Conservation (phyloP, 2,113 vertebrate genomes). For the Crotophaga sulcirostris region DNA sequence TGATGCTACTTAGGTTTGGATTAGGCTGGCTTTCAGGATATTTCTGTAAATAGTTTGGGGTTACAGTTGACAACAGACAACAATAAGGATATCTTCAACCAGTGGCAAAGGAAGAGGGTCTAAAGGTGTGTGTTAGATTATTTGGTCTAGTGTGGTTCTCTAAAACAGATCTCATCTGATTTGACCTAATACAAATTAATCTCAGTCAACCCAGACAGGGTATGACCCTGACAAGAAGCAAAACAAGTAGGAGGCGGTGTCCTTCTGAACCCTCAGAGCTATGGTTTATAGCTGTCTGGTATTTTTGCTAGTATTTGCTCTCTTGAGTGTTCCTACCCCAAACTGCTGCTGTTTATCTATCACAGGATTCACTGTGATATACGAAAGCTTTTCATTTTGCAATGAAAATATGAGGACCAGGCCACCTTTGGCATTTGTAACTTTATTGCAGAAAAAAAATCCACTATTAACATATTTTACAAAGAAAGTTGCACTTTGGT, state of each 20-base stretch:
- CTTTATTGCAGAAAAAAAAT: constrained; percentile 69
- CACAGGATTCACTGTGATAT: neutral
- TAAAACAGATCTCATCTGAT: neutral
- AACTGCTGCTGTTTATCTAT: neutral
- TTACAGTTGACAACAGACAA: neutral
- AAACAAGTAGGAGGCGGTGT: neutral
- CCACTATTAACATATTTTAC: constrained; percentile 67
- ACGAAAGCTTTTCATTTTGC: neutral
- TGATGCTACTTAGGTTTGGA: neutral
- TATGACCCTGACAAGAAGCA: constrained; percentile 35
- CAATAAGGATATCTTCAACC: neutral
- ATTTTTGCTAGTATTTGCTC: neutral
- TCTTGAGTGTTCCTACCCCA: neutral
- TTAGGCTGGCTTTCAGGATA: neutral
- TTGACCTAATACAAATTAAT: neutral
- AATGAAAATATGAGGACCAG: neutral
- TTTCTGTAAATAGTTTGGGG: neutral
- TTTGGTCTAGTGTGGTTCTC: neutral
- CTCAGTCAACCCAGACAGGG: neutral
- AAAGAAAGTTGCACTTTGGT: constrained; percentile 69
- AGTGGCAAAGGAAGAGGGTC: neutral
- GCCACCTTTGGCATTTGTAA: constrained; percentile 33
- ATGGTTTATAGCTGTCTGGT: neutral
- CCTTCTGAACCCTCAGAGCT: neutral
- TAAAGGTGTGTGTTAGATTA: neutral